Evolutionary conservation across 2,888 invertebrate genomes (phyloP).

Genomic region (Apotomis capreana): DNA sequence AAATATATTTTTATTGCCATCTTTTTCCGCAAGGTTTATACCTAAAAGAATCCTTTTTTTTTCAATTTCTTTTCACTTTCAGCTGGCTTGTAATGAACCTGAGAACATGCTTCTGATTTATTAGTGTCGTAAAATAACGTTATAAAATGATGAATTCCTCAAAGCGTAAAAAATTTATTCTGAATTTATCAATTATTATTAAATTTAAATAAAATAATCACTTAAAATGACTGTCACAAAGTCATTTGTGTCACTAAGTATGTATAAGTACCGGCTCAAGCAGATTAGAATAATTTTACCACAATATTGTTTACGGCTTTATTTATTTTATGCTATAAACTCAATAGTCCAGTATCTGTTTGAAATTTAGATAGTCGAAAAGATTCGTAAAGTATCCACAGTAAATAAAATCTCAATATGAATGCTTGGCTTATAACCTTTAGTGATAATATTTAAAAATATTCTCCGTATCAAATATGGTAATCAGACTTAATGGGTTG

Average conservation of each 20-base stretch:
- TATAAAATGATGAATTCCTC: too few species aligned
- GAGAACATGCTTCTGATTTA: too few species aligned
- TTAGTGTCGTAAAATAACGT: too few species aligned
- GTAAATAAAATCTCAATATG: conserved; percentile 41
- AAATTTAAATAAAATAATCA: background rate
- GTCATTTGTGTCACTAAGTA: conserved; percentile 13
- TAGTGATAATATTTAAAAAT: conserved; percentile 41
- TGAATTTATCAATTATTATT: background rate
- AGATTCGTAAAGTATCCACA: conserved; percentile 29
- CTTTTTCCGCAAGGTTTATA: too few species aligned
- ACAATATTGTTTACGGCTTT: conserved; percentile 31
- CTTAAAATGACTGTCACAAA: background rate
- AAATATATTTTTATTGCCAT: too few species aligned
- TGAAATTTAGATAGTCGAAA: conserved; percentile 7
- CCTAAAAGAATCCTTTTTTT: too few species aligned
- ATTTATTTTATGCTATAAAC: conserved; percentile 25
- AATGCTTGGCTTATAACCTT: conserved; percentile 41
- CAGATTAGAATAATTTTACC: background rate
- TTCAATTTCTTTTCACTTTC: too few species aligned
- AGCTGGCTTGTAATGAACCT: too few species aligned
- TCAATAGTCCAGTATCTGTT: conserved; percentile 24
- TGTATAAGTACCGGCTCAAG: conserved; percentile 7
- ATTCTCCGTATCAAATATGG: conserved; percentile 53
- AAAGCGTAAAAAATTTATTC: too few species aligned
- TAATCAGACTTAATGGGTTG: conserved; percentile 58